phyloP scores from a whole-genome alignment of 2,113 vertebrate genomes.

The Dipodomys merriami region DNA sequence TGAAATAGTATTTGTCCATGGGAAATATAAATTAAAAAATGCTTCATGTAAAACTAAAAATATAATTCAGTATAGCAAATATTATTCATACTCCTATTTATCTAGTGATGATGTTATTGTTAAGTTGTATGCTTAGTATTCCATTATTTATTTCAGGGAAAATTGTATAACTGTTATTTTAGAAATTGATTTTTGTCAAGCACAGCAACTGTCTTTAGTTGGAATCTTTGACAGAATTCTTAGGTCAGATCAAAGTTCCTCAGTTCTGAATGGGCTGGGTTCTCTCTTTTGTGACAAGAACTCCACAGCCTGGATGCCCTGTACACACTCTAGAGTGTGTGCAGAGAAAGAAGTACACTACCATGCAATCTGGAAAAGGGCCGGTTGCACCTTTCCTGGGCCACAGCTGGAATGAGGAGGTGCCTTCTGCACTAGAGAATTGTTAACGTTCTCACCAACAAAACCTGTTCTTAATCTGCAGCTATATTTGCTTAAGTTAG shows the following conservation, averaged over 20 bases:
- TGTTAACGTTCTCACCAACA: background rate
- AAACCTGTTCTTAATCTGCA: background rate
- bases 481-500: background rate
- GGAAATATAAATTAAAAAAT: background rate
- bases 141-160: background rate
- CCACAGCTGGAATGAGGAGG: background rate
- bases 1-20: background rate
- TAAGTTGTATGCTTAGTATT: background rate
- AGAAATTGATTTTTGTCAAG: conserved; percentile 8
- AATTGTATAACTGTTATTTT: conserved; percentile 2
- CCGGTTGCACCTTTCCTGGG: no score
- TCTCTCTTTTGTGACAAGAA: background rate
- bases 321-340: background rate
- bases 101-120: background rate
- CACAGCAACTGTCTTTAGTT: conserved; percentile 7
- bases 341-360: background rate
- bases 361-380: no score
- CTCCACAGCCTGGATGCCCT: background rate
- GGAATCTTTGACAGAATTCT: background rate
- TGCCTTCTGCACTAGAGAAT: no score
- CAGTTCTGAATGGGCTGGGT: background rate
- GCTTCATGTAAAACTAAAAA: conserved; percentile 5
- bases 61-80: background rate
- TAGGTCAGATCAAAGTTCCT: background rate
- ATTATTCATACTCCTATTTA: background rate